phyloP scores from a whole-genome alignment of 2,113 vertebrate genomes.

The Sinocyclocheilus maitianheensis region DNA sequence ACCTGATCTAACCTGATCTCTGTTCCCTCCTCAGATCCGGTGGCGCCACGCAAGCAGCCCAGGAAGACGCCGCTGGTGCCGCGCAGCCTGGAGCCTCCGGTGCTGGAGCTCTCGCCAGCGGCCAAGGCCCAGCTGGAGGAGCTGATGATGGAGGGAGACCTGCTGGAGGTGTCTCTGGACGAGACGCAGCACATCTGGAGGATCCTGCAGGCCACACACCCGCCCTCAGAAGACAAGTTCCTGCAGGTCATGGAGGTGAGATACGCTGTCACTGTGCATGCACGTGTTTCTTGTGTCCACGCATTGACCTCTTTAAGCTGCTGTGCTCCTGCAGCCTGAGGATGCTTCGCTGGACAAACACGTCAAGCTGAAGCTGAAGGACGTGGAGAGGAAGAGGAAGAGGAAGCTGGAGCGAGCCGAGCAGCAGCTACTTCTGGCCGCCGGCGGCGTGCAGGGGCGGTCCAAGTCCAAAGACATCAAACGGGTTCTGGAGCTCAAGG shows the following conservation, averaged over 20 bases:
- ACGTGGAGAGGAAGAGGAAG: slow-evolving; percentile 91
- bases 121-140: slow-evolving; percentile 94
- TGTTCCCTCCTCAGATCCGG: slow-evolving; percentile 73
- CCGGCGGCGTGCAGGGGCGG: slow-evolving; percentile 47
- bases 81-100: slow-evolving; percentile 93
- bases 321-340: slow-evolving; percentile 74
- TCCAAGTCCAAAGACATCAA: slow-evolving; percentile 91
- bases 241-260: slow-evolving; percentile 94
- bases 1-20: background rate
- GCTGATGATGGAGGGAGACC: slow-evolving; percentile 97
- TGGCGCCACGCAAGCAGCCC: slow-evolving; percentile 93
- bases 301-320: background rate
- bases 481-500: slow-evolving; percentile 84
- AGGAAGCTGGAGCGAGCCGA: slow-evolving; percentile 90
- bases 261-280: background rate
- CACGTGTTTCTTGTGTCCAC: background rate
- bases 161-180: slow-evolving; percentile 95
- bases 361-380: slow-evolving; percentile 89
- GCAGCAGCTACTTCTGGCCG: slow-evolving; percentile 85
- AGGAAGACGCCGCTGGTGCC: slow-evolving; percentile 94
- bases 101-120: slow-evolving; percentile 88
- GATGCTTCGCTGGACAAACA: slow-evolving; percentile 90
- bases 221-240: slow-evolving; percentile 93
- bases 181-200: slow-evolving; percentile 99
- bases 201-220: slow-evolving; percentile 96